Conservation (phyloP, 1,140 invertebrate genomes). For the Capitella teleta region DNA sequence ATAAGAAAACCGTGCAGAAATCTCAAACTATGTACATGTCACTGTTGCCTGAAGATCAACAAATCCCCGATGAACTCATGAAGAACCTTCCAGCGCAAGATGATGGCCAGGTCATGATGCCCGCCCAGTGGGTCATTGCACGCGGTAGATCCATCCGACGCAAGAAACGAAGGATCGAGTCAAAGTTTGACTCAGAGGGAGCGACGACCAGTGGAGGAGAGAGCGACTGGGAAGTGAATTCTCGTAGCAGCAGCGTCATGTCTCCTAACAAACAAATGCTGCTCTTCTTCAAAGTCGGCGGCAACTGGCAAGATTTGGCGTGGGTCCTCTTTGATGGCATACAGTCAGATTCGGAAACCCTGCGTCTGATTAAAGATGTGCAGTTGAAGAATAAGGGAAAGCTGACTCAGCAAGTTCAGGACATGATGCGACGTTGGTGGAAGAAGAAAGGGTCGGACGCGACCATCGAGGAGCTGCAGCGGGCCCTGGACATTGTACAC, state of each 20-base stretch:
- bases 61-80: constrained; percentile 2
- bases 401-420: constrained; percentile 10
- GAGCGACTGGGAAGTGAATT: background rate
- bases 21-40: constrained; percentile 12
- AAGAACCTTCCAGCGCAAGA: background rate
- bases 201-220: background rate
- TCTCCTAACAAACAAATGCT: constrained; percentile 4
- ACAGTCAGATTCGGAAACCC: constrained; percentile 8
- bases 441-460: constrained; percentile 9
- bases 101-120: background rate
- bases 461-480: constrained; percentile 12
- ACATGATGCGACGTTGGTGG: constrained; percentile 14
- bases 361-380: constrained; percentile 12
- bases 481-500: constrained; percentile 8
- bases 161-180: background rate
- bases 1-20: constrained; percentile 11
- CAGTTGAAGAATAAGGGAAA: constrained; percentile 6
- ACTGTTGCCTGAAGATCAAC: constrained; percentile 5
- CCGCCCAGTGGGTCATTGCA: constrained; percentile 13
- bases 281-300: constrained; percentile 12
- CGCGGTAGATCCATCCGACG: constrained; percentile 2
- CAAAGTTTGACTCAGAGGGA: background rate
- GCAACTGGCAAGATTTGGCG: constrained; percentile 12
- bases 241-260: background rate
- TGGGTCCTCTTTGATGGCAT: constrained; percentile 12